These are phyloP conservation scores for Cliona cf. orientalis DNA, from an alignment of 37 sponge, comb jelly and placozoan genomes.

Conservation along the genomic window DNA sequence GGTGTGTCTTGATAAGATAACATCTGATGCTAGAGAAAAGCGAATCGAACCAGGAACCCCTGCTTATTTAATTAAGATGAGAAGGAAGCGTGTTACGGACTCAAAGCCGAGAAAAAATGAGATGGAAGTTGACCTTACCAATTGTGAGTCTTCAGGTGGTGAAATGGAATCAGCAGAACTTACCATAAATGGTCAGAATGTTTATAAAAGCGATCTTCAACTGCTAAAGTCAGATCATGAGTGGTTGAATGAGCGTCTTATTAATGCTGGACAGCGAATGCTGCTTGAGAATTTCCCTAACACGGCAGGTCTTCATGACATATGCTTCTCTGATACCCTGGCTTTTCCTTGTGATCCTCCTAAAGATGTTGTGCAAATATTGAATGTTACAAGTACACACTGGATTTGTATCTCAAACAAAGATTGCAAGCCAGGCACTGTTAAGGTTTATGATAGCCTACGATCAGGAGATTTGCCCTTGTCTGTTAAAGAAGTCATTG, in stretches of 20 bases:
- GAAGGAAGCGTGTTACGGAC: neutral
- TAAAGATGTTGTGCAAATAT: neutral
- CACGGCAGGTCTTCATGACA: neutral
- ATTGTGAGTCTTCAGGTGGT: neutral
- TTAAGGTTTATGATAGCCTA: neutral
- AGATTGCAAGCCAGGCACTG: neutral
- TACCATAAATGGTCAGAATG: neutral
- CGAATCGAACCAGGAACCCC: neutral
- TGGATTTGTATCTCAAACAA: neutral
- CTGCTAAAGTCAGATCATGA: neutral
- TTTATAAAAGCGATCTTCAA: neutral
- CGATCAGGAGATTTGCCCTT: neutral
- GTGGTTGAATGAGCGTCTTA: neutral
- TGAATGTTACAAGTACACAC: neutral
- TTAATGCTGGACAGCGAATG: neutral
- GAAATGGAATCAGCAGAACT: neutral
- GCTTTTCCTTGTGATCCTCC: neutral
- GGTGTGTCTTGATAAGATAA: neutral
- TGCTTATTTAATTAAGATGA: neutral
- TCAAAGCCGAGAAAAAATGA: neutral
- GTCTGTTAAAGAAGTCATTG: neutral
- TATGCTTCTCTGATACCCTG: neutral
- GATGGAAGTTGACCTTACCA: neutral
- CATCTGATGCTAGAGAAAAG: no score
- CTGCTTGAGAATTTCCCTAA: neutral